Evolutionary conservation across 2,113 vertebrate genomes (phyloP).

Genomic region (Lamprologus tigripictilis): DNA sequence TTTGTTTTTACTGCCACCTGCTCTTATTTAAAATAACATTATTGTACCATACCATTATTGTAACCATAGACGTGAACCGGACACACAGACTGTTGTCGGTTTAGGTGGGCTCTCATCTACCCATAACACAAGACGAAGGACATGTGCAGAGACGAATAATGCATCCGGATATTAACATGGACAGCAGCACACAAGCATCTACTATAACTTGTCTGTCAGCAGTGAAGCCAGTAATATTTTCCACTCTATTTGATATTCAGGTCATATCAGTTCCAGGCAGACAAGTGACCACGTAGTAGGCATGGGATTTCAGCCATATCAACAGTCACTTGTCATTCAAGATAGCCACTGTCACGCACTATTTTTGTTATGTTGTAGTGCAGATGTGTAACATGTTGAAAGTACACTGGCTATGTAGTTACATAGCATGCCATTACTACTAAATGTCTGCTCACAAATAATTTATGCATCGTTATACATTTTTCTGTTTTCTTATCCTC

Average conservation of each 20-base stretch:
- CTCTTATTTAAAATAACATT: neutral
- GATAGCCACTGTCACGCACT: neutral
- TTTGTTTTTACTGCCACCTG: neutral
- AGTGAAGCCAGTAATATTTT: slow-evolving; percentile 22
- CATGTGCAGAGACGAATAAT: neutral
- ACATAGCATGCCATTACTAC: neutral
- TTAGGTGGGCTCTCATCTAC: neutral
- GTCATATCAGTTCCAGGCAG: slow-evolving; percentile 30
- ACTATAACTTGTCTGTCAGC: slow-evolving; percentile 18
- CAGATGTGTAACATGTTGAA: neutral
- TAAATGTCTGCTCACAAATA: neutral
- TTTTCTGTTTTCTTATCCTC: neutral
- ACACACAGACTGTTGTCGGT: neutral
- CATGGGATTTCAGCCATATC: slow-evolving; percentile 15
- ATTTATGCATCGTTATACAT: neutral
- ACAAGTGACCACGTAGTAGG: slow-evolving; percentile 28
- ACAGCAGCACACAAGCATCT: neutral
- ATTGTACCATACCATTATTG: neutral
- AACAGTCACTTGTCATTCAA: slow-evolving; percentile 24
- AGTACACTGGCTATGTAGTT: neutral
- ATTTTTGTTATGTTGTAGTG: neutral
- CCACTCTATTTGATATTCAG: slow-evolving; percentile 51
- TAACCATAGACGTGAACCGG: neutral
- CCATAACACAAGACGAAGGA: neutral
- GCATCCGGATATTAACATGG: neutral